Evolutionary conservation across 2,113 vertebrate genomes (phyloP).

Genomic region (Crotalus tigris): DNA sequence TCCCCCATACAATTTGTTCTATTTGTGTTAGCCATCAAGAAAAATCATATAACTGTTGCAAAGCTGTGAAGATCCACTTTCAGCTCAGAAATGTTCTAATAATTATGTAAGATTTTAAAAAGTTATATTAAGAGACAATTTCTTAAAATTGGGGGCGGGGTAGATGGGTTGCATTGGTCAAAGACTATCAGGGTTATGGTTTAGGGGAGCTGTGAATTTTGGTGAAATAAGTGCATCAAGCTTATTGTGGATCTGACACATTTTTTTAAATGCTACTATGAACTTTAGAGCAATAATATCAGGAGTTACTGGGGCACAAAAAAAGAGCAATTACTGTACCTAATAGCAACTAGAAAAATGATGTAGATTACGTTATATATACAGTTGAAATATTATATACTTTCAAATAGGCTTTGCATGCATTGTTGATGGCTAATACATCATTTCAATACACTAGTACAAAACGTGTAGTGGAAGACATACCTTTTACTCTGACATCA

Average conservation of each 20-base stretch:
- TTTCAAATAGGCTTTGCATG: background rate
- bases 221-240: background rate
- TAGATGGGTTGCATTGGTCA: background rate
- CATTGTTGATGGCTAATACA: background rate
- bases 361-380: background rate
- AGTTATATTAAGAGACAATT: background rate
- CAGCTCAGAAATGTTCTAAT: background rate
- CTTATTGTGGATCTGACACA: background rate
- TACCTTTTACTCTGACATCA: constrained; percentile 96
- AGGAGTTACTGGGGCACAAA: background rate
- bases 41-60: background rate
- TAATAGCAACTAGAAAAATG: background rate
- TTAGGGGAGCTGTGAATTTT: background rate
- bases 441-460: rapidly evolving
- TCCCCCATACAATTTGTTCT: background rate
- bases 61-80: background rate
- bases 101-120: background rate
- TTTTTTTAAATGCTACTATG: background rate
- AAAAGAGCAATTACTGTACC: background rate
- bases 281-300: background rate
- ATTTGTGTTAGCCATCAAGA: background rate
- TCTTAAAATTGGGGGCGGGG: background rate
- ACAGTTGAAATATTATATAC: background rate
- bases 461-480: constrained; percentile 8
- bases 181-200: background rate